These are phyloP conservation scores for Prunella fulvescens DNA, from an alignment of 2,113 vertebrate species.

Conservation along the genomic window DNA sequence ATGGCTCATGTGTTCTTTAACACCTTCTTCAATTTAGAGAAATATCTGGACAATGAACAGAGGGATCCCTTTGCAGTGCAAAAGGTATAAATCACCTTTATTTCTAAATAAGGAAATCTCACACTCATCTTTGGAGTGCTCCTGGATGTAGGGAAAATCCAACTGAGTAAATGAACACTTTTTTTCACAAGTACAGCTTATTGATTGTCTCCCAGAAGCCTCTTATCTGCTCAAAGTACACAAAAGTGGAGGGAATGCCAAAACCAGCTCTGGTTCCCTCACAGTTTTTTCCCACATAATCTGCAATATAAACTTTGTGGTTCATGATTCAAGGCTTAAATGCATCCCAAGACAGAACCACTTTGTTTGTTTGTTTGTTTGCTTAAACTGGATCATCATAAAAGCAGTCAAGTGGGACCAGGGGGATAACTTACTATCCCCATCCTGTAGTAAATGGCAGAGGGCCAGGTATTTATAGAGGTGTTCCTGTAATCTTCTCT, in stretches of 20 bases:
- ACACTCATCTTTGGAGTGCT: not conserved
- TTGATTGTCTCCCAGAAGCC: not conserved
- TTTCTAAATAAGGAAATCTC: not conserved
- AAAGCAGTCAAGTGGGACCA: not conserved
- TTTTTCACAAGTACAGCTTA: not conserved
- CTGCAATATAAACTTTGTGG: not conserved
- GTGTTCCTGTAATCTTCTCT: not conserved
- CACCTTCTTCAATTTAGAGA: conserved; percentile 98
- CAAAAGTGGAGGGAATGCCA: not conserved
- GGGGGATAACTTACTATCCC: not conserved
- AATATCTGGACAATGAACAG: conserved; percentile 98
- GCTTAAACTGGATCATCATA: not conserved
- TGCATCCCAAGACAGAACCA: not conserved
- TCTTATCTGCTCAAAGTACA: not conserved
- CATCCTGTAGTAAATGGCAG: not conserved
- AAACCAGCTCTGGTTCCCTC: not conserved
- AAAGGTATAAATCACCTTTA: conserved; percentile 79
- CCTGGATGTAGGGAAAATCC: not conserved
- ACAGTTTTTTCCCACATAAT: not conserved
- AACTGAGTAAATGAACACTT: not conserved
- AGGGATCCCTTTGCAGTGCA: conserved; percentile 98
- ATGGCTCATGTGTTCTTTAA: conserved; percentile 98
- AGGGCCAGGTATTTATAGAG: not conserved
- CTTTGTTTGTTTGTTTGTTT: not conserved
- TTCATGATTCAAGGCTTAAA: not conserved